Base-by-base conservation (phyloP, 2,113 vertebrate species). In the Hydrolagus affinis region DNA sequence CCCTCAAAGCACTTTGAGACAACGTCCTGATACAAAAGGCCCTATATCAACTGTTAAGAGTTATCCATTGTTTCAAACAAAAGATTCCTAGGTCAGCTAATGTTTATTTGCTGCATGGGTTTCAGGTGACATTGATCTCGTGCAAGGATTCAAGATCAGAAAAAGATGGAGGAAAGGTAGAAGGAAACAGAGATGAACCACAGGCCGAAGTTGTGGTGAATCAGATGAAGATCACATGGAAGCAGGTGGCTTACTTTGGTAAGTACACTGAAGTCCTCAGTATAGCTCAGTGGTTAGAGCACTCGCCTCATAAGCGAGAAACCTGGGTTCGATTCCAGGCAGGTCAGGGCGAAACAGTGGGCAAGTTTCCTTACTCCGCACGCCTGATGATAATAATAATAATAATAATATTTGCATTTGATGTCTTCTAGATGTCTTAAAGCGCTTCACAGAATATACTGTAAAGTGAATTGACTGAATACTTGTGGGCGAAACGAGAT, bases 211-310 rank as follows among this genome's bases (percentile, higher is more conserved):
- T 86, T 0, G 89, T 94, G 86, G 88, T 94, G 86, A 87, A 92
- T 85, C 17, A 93, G 78, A 92, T 89, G 88, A 78, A 87, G 0
- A 89, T 98, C 78, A 88, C 86, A 70, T 98, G 96, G 97, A 96
- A 95, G 32, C 93, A 97, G 75, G 93, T 97, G 6, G 96, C 97
- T 0, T 98, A 94, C 77, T 91, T 98, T 87, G 97, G 97, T 98
- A 66, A 89, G 91, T 91, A 86, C 17, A 8, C 66, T 60, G 78
- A n/a, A n/a, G n/a, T n/a, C n/a, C n/a, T n/a, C n/a, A n/a, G n/a
- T n/a, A n/a, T n/a, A n/a, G n/a, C n/a, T n/a, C n/a, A n/a, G n/a
- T n/a, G n/a, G n/a, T n/a, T n/a, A n/a, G n/a, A n/a, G n/a, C n/a
- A n/a, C n/a, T n/a, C n/a, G 11, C 59, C 30, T 71, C 68, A 0